phyloP scores from a whole-genome alignment of 2,113 vertebrate genomes.

The Ellobius talpinus region DNA sequence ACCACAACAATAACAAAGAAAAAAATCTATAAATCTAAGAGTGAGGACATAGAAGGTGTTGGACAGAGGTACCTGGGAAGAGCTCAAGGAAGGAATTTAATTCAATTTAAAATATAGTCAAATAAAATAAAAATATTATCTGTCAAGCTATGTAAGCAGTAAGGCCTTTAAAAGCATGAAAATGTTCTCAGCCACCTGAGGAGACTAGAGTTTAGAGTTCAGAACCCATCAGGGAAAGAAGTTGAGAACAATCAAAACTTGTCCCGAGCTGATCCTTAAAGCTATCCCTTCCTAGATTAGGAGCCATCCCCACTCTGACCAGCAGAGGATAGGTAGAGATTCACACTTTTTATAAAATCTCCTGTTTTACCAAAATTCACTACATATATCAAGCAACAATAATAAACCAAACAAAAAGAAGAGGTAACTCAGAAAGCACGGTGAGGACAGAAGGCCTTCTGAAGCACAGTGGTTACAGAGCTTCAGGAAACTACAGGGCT shows the following conservation, averaged over 20 bases:
- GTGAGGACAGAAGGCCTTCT: background rate
- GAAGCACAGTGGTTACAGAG: background rate
- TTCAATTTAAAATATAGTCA: background rate
- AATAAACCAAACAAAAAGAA: background rate
- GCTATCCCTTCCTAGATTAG: background rate
- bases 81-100: background rate
- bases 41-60: background rate
- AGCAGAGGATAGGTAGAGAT: background rate
- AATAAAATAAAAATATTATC: background rate
- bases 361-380: background rate
- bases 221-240: constrained; percentile 25
- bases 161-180: background rate
- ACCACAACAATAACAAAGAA: background rate
- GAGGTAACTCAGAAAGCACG: no score
- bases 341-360: background rate
- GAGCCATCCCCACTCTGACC: background rate
- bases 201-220: background rate
- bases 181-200: background rate
- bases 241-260: background rate
- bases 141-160: constrained; percentile 6
- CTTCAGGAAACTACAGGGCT: background rate
- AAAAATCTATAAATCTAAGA: background rate
- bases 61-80: background rate
- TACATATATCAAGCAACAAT: background rate
- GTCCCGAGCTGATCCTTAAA: background rate